Evolutionary conservation across 2,797 vertebrate species (phyloP).

Genomic region (Myripristis jacobus): DNA sequence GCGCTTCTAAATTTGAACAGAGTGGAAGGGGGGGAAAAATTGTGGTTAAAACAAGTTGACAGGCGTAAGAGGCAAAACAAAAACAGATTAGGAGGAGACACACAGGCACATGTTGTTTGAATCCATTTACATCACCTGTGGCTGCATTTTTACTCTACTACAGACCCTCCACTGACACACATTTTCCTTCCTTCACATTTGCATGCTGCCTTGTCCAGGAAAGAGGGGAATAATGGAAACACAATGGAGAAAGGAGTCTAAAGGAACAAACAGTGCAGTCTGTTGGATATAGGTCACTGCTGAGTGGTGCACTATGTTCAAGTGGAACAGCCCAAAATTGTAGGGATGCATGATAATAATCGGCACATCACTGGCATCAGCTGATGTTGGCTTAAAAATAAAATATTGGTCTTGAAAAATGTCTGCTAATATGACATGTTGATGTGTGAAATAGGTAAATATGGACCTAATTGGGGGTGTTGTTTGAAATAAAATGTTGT

Average conservation of each 20-base stretch:
- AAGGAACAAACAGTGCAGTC: neutral
- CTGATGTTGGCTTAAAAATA: too few species aligned
- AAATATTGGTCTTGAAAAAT: too few species aligned
- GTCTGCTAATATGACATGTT: too few species aligned
- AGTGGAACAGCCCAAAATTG: neutral
- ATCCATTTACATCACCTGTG: conserved; percentile 36
- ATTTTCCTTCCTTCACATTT: neutral
- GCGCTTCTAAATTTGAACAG: conserved; percentile 1
- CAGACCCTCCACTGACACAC: conserved; percentile 5
- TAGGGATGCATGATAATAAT: too few species aligned
- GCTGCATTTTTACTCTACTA: conserved; percentile 4
- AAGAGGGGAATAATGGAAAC: neutral
- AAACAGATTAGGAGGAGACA: conserved; percentile 38
- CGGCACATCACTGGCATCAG: too few species aligned
- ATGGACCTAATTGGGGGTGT: too few species aligned
- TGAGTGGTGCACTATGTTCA: neutral
- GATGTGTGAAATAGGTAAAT: too few species aligned
- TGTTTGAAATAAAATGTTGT: too few species aligned
- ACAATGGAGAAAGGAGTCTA: neutral
- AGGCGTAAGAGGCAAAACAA: conserved; percentile 38
- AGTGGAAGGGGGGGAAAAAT: neutral
- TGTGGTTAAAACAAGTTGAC: conserved; percentile 53
- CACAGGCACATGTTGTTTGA: conserved; percentile 22
- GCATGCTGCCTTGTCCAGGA: neutral
- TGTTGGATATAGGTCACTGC: neutral